Evolutionary conservation across 30 jellyfish, hydroid and myxozoan species (phyloP).

Genomic region (Cassiopea xamachana): DNA sequence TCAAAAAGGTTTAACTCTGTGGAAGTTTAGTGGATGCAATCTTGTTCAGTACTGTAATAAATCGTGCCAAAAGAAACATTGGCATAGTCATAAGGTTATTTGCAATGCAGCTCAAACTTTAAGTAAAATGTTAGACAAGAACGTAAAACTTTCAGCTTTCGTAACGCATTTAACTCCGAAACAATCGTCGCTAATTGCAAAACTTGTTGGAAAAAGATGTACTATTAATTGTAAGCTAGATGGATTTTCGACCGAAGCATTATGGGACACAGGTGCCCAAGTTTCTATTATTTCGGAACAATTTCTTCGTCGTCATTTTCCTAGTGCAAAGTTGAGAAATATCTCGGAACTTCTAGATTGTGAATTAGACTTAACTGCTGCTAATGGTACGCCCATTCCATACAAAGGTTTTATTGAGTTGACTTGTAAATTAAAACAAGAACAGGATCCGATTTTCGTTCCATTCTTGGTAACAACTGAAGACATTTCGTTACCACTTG

Average conservation of each 20-base stretch:
- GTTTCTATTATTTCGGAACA: slow-evolving; percentile 50
- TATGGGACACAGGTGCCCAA: slow-evolving; percentile 76
- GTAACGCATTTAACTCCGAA: slow-evolving; percentile 57
- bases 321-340: slow-evolving; percentile 13
- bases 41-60: slow-evolving; percentile 56
- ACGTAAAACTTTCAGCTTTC: background rate
- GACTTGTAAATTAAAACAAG: slow-evolving; percentile 7
- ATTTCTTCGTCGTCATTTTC: slow-evolving; percentile 42
- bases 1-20: background rate
- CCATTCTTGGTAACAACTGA: slow-evolving; percentile 41
- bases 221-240: slow-evolving; percentile 20
- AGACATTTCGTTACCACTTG: slow-evolving; percentile 7
- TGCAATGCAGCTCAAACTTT: slow-evolving; percentile 46
- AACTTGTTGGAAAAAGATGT: slow-evolving; percentile 48
- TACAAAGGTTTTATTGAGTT: slow-evolving; percentile 31
- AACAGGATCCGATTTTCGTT: slow-evolving; percentile 1
- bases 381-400: slow-evolving; percentile 49
- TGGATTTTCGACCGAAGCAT: slow-evolving; percentile 16
- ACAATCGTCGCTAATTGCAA: slow-evolving; percentile 42
- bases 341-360: slow-evolving; percentile 20
- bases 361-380: slow-evolving; percentile 42
- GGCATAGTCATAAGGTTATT: slow-evolving; percentile 55
- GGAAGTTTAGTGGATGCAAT: background rate
- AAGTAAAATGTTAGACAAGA: slow-evolving; percentile 12
- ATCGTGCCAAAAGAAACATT: slow-evolving; percentile 62